Percentiles rank a stretch among this genome's conserved stretches.
phyloP scores from a whole-genome alignment of 1,140 invertebrate species.

The Papilio aristodemus region DNA sequence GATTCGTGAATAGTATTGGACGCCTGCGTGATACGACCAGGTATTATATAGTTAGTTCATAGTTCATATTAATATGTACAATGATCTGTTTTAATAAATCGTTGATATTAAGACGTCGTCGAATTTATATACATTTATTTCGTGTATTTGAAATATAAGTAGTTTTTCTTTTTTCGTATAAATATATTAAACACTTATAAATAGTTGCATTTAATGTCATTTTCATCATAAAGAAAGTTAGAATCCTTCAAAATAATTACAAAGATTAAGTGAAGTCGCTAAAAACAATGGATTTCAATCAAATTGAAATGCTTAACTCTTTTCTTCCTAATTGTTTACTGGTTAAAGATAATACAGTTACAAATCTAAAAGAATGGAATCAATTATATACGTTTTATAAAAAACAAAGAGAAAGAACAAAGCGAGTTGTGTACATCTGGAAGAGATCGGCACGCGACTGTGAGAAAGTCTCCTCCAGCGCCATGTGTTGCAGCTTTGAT shows the following conservation, averaged over 20 bases:
- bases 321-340: not conserved
- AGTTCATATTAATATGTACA: not conserved
- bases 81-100: not conserved
- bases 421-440: constrained; percentile 23
- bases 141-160: no score
- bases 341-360: not conserved
- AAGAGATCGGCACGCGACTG: constrained; percentile 16
- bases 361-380: constrained; percentile 9
- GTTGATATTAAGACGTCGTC: not conserved
- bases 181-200: no score
- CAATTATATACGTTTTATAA: not conserved
- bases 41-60: no score
- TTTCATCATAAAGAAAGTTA: no score
- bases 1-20: constrained; percentile 40
- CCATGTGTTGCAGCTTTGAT: constrained; percentile 27
- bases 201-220: no score
- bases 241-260: not conserved
- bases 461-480: constrained; percentile 18
- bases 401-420: constrained; percentile 17
- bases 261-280: not conserved
- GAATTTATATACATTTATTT: no score
- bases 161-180: no score
- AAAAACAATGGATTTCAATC: not conserved
- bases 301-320: not conserved
- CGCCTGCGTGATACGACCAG: not conserved